Conservation (phyloP, 2,113 vertebrate genomes). For the Chlorodrepanis virens region DNA sequence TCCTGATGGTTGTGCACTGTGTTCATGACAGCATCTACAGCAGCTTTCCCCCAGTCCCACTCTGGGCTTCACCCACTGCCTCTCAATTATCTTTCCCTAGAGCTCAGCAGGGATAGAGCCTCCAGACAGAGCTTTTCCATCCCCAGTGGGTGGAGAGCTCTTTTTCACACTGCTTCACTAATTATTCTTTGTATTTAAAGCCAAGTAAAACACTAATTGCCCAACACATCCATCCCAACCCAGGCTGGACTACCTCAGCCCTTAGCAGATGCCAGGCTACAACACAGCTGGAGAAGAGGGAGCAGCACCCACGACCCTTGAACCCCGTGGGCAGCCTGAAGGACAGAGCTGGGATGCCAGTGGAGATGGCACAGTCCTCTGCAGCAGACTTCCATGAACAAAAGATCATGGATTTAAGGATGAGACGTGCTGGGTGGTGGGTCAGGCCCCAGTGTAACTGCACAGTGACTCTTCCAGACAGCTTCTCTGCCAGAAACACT, state of each 20-base stretch:
- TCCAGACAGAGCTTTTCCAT: neutral
- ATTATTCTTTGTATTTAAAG: neutral
- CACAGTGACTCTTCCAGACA: neutral
- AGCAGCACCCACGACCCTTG: neutral
- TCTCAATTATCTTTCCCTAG: neutral
- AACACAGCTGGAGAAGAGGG: neutral
- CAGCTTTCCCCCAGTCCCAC: too few species aligned
- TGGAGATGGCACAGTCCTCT: neutral
- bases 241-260: neutral
- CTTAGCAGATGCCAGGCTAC: neutral
- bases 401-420: neutral
- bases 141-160: neutral
- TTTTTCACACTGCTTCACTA: neutral
- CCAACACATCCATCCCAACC: neutral
- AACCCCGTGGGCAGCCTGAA: neutral
- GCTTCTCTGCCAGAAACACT: neutral
- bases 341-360: neutral
- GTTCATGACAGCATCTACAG: fast-evolving
- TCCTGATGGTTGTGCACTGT: neutral
- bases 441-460: neutral
- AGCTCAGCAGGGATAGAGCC: neutral
- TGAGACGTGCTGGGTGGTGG: neutral
- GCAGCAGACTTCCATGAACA: neutral
- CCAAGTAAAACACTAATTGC: neutral
- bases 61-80: neutral